These are phyloP conservation scores for Mormyrops boulengeri DNA, from an alignment of 2,797 vertebrate genomes.

Conservation along the genomic window DNA sequence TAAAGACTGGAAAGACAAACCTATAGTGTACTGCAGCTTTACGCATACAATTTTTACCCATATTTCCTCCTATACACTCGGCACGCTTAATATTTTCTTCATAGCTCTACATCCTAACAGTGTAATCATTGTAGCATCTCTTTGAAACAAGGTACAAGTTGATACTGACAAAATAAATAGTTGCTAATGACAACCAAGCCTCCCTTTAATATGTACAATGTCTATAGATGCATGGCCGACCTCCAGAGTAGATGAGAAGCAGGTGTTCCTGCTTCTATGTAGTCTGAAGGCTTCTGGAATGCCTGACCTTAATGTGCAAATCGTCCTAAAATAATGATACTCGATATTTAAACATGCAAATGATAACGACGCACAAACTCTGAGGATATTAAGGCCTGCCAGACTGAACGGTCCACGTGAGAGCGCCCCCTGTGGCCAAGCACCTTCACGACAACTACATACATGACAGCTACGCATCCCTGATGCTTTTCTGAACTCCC, in stretches of 20 bases:
- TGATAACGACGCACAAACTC: conserved; percentile 60
- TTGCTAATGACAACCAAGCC: conserved; percentile 48
- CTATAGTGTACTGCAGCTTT: conserved; percentile 51
- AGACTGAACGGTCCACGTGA: conserved; percentile 55
- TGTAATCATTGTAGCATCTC: conserved; percentile 48
- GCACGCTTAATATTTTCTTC: conserved; percentile 32
- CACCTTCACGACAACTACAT: conserved; percentile 25
- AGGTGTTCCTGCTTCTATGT: conserved; percentile 56
- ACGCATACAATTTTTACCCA: conserved; percentile 26
- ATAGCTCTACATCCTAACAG: conserved; percentile 34
- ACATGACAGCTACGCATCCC: background rate
- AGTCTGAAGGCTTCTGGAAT: conserved; percentile 51
- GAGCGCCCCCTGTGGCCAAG: conserved; percentile 52
- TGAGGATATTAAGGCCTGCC: conserved; percentile 63
- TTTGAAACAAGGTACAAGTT: conserved; percentile 48
- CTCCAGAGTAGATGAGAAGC: conserved; percentile 48
- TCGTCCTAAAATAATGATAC: conserved; percentile 59
- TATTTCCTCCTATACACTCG: conserved; percentile 27
- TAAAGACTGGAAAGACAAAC: background rate
- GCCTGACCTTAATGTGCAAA: conserved; percentile 67
- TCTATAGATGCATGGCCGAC: conserved; percentile 50
- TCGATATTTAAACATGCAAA: conserved; percentile 59
- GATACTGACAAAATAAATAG: conserved; percentile 45
- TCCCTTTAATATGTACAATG: conserved; percentile 50
- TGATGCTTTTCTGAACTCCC: conserved; percentile 8